A percentile compares a stretch with the other conserved stretches of the same genome.
Conservation (phyloP, 2,888 invertebrate genomes). For the Eugnorisma glareosa region DNA sequence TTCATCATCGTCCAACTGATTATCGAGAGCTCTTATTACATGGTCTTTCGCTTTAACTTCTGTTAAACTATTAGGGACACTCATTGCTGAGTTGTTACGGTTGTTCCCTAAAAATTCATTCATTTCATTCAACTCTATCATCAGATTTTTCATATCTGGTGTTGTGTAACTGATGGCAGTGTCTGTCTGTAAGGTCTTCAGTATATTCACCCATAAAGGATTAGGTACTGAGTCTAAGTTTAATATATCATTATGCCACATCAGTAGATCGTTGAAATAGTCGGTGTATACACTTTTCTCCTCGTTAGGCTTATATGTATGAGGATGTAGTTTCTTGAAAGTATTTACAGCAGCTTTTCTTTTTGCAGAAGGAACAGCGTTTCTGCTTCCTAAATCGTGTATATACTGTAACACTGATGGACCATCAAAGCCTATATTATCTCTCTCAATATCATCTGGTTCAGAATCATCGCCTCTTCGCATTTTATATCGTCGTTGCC, state of each 20-base stretch:
- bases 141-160: slow-evolving; percentile 55
- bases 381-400: neutral
- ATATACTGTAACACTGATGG: neutral
- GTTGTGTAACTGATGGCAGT: slow-evolving; percentile 46
- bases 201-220: slow-evolving; percentile 64
- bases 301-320: accelerated
- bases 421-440: neutral
- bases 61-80: neutral
- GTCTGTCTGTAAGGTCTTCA: slow-evolving; percentile 55
- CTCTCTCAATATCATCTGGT: neutral
- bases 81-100: neutral
- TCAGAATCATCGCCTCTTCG: neutral
- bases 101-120: slow-evolving; percentile 14
- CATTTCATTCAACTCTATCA: slow-evolving; percentile 62
- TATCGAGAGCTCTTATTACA: neutral
- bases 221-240: slow-evolving; percentile 65
- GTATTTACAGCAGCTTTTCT: neutral
- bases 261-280: slow-evolving; percentile 75
- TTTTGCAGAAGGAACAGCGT: neutral
- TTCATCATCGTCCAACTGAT: neutral
- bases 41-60: neutral
- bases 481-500: neutral
- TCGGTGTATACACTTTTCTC: slow-evolving; percentile 53
- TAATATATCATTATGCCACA: slow-evolving; percentile 77
- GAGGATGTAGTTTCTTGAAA: neutral